These are phyloP conservation scores for Zele albiditarsus DNA, from an alignment of 2,888 invertebrate species.

Conservation along the genomic window DNA sequence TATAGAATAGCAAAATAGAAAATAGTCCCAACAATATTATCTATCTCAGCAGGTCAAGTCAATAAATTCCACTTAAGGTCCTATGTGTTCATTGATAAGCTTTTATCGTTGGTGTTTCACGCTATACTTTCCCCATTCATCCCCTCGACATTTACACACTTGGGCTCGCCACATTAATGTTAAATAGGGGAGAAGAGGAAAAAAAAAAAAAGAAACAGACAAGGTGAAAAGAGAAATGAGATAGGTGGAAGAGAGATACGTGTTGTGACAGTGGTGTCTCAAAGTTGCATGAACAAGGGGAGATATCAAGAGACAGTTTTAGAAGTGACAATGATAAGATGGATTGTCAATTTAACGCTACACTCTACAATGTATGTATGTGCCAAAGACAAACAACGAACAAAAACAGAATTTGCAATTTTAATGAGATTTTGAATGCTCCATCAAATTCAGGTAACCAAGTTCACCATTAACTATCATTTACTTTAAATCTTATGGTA, in stretches of 20 bases:
- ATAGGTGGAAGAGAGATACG: neutral
- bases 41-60: neutral
- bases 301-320: neutral
- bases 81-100: neutral
- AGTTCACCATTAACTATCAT: neutral
- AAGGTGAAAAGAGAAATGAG: neutral
- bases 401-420: neutral
- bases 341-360: neutral
- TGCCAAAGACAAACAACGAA: neutral
- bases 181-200: neutral
- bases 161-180: neutral
- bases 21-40: neutral
- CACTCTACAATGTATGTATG: neutral
- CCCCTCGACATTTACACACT: neutral
- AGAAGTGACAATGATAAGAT: neutral
- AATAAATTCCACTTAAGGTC: constrained; percentile 21
- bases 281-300: neutral
- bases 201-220: too few species aligned
- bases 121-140: neutral
- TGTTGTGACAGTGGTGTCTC: neutral
- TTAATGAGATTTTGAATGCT: neutral
- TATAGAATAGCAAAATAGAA: neutral
- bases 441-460: too few species aligned
- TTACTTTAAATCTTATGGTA: neutral
- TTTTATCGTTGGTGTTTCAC: neutral